These are phyloP conservation scores for Antechinus flavipes DNA, from an alignment of 2,113 vertebrate species.

Conservation along the genomic window DNA sequence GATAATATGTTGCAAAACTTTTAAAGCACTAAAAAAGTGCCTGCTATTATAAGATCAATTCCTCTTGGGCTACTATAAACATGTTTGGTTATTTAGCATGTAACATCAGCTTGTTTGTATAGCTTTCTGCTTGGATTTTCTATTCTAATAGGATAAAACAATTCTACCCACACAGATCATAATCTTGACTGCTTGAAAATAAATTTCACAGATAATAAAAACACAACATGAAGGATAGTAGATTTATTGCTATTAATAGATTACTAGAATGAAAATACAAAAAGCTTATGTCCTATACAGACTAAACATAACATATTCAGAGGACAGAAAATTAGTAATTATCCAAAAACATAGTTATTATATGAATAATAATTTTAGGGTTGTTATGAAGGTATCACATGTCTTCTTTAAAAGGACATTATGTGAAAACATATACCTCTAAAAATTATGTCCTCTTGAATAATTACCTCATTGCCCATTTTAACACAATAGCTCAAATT, in stretches of 20 bases:
- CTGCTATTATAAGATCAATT: neutral
- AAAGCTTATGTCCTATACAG: neutral
- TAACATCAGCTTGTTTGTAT: neutral
- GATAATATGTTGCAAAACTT: neutral
- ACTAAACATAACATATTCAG: neutral
- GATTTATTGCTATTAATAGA: neutral
- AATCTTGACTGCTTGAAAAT: neutral
- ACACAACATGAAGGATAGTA: neutral
- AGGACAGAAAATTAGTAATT: neutral
- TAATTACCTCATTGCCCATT: neutral
- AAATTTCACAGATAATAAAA: neutral
- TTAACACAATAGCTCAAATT: neutral
- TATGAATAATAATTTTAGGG: neutral
- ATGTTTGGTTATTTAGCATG: neutral
- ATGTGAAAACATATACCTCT: neutral
- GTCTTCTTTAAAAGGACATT: neutral
- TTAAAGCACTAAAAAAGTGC: neutral
- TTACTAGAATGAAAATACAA: neutral
- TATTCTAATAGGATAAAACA: neutral
- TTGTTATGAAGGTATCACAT: neutral
- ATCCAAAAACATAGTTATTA: neutral
- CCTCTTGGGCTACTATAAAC: neutral
- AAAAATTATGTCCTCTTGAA: neutral
- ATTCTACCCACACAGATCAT: neutral
- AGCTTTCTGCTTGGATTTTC: neutral